phyloP scores from a whole-genome alignment of 2,888 invertebrate species.

The Pogonocherus hispidulus region DNA sequence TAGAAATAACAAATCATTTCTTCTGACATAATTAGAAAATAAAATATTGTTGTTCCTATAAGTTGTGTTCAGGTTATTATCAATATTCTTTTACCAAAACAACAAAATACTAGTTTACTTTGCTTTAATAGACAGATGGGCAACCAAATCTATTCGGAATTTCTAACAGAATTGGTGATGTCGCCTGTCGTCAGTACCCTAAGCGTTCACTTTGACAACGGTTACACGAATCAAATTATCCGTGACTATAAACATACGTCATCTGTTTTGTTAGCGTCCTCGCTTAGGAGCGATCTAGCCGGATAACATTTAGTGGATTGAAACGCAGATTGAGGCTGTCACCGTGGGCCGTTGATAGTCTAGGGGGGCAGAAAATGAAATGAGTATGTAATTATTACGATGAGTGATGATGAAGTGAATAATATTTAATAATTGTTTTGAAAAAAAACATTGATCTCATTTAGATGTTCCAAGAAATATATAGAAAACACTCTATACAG shows the following conservation, averaged over 20 bases:
- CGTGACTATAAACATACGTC: slow-evolving; percentile 54
- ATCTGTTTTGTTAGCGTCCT: slow-evolving; percentile 30
- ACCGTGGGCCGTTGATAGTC: not conserved
- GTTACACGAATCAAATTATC: slow-evolving; percentile 65
- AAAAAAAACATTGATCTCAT: no score
- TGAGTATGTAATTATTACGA: slow-evolving; percentile 1
- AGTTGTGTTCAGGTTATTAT: no score
- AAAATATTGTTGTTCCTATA: no score
- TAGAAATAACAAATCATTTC: no score
- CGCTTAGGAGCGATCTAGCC: slow-evolving; percentile 31
- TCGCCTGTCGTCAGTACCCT: slow-evolving; percentile 64
- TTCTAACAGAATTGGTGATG: slow-evolving; percentile 53
- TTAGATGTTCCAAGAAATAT: no score
- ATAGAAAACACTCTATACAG: no score
- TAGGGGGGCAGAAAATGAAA: not conserved
- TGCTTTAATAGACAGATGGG: not conserved
- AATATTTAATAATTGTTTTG: no score
- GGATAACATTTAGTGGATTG: slow-evolving; percentile 22
- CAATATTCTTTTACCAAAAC: no score
- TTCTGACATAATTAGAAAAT: no score
- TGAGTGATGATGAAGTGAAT: no score
- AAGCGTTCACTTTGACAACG: slow-evolving; percentile 62
- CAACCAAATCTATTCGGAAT: slow-evolving; percentile 12
- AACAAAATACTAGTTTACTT: no score
- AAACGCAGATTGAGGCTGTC: slow-evolving; percentile 20